Evolutionary conservation across 2,888 invertebrate genomes (phyloP), one percentile per base, ranked within the genome.

Genomic region (Cactoblastis cactorum): DNA sequence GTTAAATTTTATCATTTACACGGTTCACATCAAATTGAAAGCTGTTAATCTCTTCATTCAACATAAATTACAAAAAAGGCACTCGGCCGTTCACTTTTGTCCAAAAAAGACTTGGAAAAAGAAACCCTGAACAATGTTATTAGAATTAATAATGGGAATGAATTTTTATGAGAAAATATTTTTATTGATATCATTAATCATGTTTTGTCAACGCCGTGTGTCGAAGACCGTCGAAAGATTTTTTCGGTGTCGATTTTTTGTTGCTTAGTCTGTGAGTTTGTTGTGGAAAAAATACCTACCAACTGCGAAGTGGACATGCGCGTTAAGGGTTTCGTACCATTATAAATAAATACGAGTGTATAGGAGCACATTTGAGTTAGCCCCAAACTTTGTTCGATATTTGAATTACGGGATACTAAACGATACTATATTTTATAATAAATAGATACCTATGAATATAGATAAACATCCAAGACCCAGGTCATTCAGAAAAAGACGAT

Each of bases 61-160:
- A 49, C 52, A 63, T 61, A 63, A 66, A 67, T 67, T 61, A 63
- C 46, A 52, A 38, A 48, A 53, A 63, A 28, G 28, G 15, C 28
- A 43, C 28, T 32, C 43, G 17, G 15, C 28, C 28, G 17, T 43
- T 28, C 43, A 32, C 28, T 37, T 37, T 8, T 17, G 11, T 8
- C 9, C 8, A 8, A 32, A 43, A 43, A 43, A 51, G 45, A 32
- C n/a, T n/a, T n/a, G n/a, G 24, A 38, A 58, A 53, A 69, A 68
- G 67, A 63, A 67, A 14, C 8, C 53, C n/a, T 53, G 56, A 56
- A 63, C 56, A 56, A 54, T 54, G 53, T 62, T 68, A 72, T 71
- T 66, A 71, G 65, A 76, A 80, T 80, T 80, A 80, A 80, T 80
- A 79, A 76, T 57, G 58, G 57, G 64, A 67, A 75, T 78, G 69